Conservation (phyloP, 2,888 invertebrate genomes). For the Endomychus coccineus region DNA sequence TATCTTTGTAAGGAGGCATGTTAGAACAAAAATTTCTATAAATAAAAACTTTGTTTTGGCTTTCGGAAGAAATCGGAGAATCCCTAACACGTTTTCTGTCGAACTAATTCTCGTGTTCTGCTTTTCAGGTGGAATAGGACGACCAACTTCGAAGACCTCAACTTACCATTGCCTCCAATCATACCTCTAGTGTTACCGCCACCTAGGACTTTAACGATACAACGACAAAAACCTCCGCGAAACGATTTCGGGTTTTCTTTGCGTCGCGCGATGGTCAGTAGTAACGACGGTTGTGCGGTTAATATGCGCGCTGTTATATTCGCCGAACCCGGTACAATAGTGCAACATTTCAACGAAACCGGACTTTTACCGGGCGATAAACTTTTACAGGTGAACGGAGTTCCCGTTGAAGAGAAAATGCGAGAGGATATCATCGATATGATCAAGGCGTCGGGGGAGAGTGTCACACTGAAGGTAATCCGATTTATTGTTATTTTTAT, state of each 20-base stretch:
- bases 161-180: conserved; percentile 64
- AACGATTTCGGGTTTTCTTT: conserved; percentile 93
- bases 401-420: conserved; percentile 74
- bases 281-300: conserved; percentile 38
- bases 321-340: conserved; percentile 80
- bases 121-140: conserved; percentile 71
- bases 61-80: no score
- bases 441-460: conserved; percentile 77
- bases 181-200: conserved; percentile 61
- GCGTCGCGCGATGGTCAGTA: conserved; percentile 68
- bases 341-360: conserved; percentile 61
- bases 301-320: conserved; percentile 72
- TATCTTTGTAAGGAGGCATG: no score
- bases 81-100: no score
- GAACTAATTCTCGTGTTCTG: no score
- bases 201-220: conserved; percentile 68
- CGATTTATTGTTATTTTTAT: conserved; percentile 1
- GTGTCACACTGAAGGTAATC: conserved; percentile 76
- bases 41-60: no score
- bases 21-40: no score
- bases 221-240: conserved; percentile 73
- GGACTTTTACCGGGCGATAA: conserved; percentile 92
- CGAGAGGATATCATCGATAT: conserved; percentile 91
- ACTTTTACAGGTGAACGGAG: conserved; percentile 83
- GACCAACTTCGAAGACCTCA: conserved; percentile 66